Conservation (phyloP, 2,888 invertebrate genomes). For the Arenicola marina region DNA sequence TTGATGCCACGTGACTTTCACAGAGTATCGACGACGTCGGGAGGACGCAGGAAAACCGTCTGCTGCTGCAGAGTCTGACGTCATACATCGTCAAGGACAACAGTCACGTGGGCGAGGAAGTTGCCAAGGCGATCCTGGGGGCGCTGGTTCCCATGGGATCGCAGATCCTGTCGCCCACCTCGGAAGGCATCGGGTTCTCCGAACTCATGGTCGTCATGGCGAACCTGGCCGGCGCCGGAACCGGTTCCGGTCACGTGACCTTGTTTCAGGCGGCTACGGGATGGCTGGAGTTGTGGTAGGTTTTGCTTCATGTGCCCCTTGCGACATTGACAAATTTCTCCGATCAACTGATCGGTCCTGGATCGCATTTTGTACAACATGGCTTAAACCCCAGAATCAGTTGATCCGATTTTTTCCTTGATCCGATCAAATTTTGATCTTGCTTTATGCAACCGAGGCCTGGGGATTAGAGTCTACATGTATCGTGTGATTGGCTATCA, state of each 20-base stretch:
- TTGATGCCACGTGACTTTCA: neutral
- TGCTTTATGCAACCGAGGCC: too few species aligned
- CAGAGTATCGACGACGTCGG: constrained; percentile 28
- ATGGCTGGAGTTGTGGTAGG: constrained; percentile 70
- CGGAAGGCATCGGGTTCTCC: constrained; percentile 76
- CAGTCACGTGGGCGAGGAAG: constrained; percentile 67
- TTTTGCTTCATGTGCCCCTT: too few species aligned
- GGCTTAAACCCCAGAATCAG: too few species aligned
- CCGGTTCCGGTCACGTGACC: constrained; percentile 77
- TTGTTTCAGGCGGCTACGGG: constrained; percentile 79
- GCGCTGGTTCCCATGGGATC: constrained; percentile 77
- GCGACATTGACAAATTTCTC: too few species aligned
- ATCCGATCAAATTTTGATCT: too few species aligned
- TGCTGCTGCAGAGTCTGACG: constrained; percentile 72
- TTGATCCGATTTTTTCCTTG: too few species aligned
- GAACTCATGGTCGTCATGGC: constrained; percentile 80
- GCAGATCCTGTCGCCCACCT: constrained; percentile 68
- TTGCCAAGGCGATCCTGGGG: constrained; percentile 71
- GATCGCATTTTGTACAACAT: too few species aligned
- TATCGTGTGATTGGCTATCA: too few species aligned
- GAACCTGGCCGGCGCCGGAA: constrained; percentile 82
- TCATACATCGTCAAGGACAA: constrained; percentile 75
- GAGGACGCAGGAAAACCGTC: constrained; percentile 71
- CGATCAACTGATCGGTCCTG: too few species aligned
- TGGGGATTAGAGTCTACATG: too few species aligned